Evolutionary conservation across 2,888 invertebrate genomes (phyloP).

Genomic region (Adelphocoris suturalis): DNA sequence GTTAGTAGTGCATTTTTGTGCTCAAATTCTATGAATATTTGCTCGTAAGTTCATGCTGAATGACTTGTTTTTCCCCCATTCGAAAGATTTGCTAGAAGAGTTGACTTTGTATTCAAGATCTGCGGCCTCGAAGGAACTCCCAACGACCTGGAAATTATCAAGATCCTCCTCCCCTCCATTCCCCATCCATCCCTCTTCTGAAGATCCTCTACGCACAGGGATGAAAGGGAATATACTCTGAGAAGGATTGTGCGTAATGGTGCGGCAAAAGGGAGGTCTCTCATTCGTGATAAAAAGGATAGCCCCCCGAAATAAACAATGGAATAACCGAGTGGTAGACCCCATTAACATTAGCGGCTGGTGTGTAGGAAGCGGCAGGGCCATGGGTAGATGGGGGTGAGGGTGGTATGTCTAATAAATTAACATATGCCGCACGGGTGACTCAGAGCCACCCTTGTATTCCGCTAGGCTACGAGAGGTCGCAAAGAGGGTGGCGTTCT

Average conservation of each 20-base stretch:
- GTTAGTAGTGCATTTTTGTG: no score
- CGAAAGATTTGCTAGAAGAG: no score
- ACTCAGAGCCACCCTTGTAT: conserved; percentile 41
- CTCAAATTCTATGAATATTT: no score
- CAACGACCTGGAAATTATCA: not conserved
- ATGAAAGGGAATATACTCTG: conserved; percentile 1
- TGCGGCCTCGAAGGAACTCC: not conserved
- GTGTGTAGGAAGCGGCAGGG: not conserved
- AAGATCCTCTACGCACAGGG: not conserved
- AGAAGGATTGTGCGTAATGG: conserved; percentile 26
- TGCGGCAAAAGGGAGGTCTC: conserved; percentile 27
- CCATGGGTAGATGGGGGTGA: not conserved
- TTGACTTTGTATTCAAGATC: not conserved
- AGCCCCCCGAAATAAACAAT: conserved; percentile 53
- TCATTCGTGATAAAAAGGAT: conserved; percentile 35
- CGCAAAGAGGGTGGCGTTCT: conserved; percentile 51
- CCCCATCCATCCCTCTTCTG: not conserved
- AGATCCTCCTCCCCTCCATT: not conserved
- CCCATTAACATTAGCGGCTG: conserved; percentile 56
- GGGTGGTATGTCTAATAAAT: conserved; percentile 44
- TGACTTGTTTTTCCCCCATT: no score
- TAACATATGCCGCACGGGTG: conserved; percentile 61
- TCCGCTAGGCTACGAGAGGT: conserved; percentile 41
- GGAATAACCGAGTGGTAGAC: conserved; percentile 57
- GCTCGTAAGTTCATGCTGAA: no score